Evolutionary conservation across 2,113 vertebrate genomes (phyloP).

Genomic region (Oceanites oceanicus): DNA sequence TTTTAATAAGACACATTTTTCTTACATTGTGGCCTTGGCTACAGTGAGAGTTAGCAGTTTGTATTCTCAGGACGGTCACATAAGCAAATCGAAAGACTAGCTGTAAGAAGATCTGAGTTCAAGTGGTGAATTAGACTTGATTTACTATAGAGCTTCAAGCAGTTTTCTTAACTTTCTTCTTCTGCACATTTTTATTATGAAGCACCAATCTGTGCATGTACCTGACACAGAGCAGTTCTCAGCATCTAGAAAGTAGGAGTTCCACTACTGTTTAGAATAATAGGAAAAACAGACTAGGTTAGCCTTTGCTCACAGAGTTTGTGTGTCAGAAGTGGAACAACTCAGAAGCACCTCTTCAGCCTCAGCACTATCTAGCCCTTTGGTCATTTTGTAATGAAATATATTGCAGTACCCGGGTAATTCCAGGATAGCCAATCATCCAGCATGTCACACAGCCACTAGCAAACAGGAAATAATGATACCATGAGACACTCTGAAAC

Average conservation of each 20-base stretch:
- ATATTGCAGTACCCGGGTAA: not conserved
- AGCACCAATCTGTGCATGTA: not conserved
- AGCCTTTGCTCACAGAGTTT: not conserved
- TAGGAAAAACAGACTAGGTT: not conserved
- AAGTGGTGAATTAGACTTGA: not conserved
- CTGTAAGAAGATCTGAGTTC: not conserved
- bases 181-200: not conserved
- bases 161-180: not conserved
- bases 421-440: not conserved
- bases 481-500: not conserved
- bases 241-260: not conserved
- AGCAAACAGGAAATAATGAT: not conserved
- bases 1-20: not conserved
- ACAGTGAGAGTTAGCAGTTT: not conserved
- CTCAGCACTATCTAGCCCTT: not conserved
- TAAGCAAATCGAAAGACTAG: not conserved
- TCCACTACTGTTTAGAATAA: not conserved
- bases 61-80: not conserved
- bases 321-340: not conserved
- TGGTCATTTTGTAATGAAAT: not conserved
- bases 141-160: not conserved
- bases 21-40: not conserved
- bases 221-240: not conserved
- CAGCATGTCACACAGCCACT: not conserved
- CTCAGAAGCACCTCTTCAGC: not conserved